A percentile compares a stretch with the other conserved stretches of the same genome.
phyloP scores from a whole-genome alignment of 2,113 vertebrate species.

The Takifugu flavidus region DNA sequence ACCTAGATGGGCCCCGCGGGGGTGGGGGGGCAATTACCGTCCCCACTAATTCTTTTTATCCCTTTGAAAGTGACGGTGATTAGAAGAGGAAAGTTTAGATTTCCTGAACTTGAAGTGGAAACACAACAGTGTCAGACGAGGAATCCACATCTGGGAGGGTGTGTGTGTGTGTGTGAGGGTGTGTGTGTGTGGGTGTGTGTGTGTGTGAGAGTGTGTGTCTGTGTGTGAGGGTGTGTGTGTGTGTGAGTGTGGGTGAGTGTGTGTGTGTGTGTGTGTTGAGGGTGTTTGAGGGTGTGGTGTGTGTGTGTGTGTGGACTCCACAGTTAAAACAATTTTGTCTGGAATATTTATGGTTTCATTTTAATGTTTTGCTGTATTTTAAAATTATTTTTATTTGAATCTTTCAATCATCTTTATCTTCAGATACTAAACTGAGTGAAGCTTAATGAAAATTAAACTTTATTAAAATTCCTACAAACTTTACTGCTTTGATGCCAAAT shows the following conservation, averaged over 20 bases:
- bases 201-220: constrained; percentile 15
- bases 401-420: neutral
- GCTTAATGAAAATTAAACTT: too few relatives aligned
- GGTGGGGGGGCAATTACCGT: constrained; percentile 66
- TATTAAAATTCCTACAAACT: too few relatives aligned
- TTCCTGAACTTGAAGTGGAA: constrained; percentile 83
- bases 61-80: constrained; percentile 70
- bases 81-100: constrained; percentile 81
- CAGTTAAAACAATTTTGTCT: neutral
- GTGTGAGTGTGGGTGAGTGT: constrained; percentile 30
- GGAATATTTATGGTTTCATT: too few relatives aligned
- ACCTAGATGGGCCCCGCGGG: constrained; percentile 37
- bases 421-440: neutral
- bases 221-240: constrained; percentile 31
- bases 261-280: constrained; percentile 15
- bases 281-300: constrained; percentile 4
- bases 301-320: constrained; percentile 34
- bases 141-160: constrained; percentile 74
- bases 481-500: too few relatives aligned
- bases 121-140: constrained; percentile 76
- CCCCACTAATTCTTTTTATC: constrained; percentile 73
- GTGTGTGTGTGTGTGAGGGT: constrained; percentile 35
- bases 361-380: neutral
- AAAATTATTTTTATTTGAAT: neutral
- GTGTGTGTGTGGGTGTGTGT: constrained; percentile 20